phyloP scores from a whole-genome alignment of 1,140 invertebrate genomes.

The Mizuhopecten yessoensis region DNA sequence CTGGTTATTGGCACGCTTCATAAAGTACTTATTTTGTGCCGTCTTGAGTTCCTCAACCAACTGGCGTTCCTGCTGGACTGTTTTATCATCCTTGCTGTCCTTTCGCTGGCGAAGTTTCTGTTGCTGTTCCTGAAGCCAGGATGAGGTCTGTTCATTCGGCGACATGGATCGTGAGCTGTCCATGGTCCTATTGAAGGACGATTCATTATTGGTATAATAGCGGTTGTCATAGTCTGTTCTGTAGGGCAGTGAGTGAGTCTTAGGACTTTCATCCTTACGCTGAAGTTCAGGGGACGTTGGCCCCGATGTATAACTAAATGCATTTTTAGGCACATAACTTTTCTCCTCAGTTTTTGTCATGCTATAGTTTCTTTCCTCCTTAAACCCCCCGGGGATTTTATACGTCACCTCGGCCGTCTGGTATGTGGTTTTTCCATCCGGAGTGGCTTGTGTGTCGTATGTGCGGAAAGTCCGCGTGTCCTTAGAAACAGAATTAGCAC shows the following conservation, averaged over 20 bases:
- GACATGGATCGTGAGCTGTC: constrained; percentile 57
- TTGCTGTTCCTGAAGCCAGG: constrained; percentile 84
- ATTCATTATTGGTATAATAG: constrained; percentile 61
- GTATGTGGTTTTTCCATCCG: constrained; percentile 71
- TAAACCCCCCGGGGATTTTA: constrained; percentile 73
- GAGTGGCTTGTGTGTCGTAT: constrained; percentile 67
- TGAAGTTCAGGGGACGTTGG: constrained; percentile 68
- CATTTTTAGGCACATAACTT: constrained; percentile 66
- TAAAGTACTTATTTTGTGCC: constrained; percentile 80
- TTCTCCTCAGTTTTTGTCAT: constrained; percentile 70
- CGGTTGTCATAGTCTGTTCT: constrained; percentile 78
- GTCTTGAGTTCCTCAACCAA: constrained; percentile 81
- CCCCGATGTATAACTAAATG: constrained; percentile 68
- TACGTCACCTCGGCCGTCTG: constrained; percentile 77
- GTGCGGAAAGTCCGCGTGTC: constrained; percentile 75
- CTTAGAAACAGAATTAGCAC: constrained; percentile 68
- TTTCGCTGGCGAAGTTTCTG: constrained; percentile 80
- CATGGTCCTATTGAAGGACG: constrained; percentile 65
- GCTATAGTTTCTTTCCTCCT: constrained; percentile 74
- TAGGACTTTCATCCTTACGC: constrained; percentile 59
- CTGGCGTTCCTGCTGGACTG: constrained; percentile 78
- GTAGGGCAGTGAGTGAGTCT: constrained; percentile 74
- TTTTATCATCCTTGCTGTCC: constrained; percentile 68
- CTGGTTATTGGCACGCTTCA: constrained; percentile 75
- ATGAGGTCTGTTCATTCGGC: constrained; percentile 67